Percentiles rank a stretch among this genome's conserved stretches.
Evolutionary conservation across 53 echinoderm and acorn worm genomes (phyloP).

Genomic region (Pentamera pediparva): DNA sequence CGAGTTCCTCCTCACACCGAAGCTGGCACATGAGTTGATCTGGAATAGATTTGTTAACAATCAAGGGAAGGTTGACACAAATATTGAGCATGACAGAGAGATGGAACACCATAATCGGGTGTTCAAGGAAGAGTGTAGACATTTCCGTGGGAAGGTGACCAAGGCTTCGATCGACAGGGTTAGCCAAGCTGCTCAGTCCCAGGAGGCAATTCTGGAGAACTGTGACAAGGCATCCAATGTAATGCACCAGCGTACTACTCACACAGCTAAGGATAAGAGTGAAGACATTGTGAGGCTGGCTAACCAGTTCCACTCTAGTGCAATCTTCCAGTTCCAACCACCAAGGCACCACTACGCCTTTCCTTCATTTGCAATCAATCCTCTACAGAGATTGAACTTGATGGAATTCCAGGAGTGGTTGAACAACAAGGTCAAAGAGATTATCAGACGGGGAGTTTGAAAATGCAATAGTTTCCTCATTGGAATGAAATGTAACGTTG

Average conservation of each 20-base stretch:
- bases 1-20: slow-evolving; percentile 41
- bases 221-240: slow-evolving; percentile 15
- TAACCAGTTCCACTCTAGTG: neutral
- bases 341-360: neutral
- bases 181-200: slow-evolving; percentile 29
- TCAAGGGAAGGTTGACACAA: slow-evolving; percentile 25
- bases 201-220: slow-evolving; percentile 15
- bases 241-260: neutral
- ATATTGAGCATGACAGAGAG: slow-evolving; percentile 42
- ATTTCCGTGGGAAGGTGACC: slow-evolving; percentile 40
- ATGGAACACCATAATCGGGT: no score
- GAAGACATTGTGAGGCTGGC: slow-evolving; percentile 14
- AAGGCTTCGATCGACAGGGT: slow-evolving; percentile 28
- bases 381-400: neutral
- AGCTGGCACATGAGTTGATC: slow-evolving; percentile 42
- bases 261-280: slow-evolving; percentile 4
- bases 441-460: neutral
- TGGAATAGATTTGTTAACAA: slow-evolving; percentile 64
- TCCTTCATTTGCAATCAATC: slow-evolving; percentile 1
- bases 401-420: neutral
- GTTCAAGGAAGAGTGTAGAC: slow-evolving; percentile 46
- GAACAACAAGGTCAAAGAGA: neutral
- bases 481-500: no score
- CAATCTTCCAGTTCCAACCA: neutral
- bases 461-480: no score